phyloP scores from a whole-genome alignment of 2,113 vertebrate species.

The Ictalurus punctatus region DNA sequence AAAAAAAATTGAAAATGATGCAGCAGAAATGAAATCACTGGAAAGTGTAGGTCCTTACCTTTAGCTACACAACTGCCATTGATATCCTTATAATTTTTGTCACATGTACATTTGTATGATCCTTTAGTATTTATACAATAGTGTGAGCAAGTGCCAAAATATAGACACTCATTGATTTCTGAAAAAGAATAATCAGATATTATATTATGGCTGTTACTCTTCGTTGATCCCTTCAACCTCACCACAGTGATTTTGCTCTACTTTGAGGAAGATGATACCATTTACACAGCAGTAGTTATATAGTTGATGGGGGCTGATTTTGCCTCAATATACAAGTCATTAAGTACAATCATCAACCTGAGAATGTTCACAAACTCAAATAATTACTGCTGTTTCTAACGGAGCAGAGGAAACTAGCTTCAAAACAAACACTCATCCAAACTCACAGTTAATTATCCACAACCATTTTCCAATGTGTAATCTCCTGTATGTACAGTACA shows the following conservation, averaged over 20 bases:
- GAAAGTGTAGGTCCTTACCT: slow-evolving; percentile 76
- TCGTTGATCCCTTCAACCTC: not conserved
- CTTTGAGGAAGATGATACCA: slow-evolving; percentile 5
- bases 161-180: slow-evolving; percentile 94
- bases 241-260: not conserved
- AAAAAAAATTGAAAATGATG: slow-evolving; percentile 9
- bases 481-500: not conserved
- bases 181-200: slow-evolving; percentile 45
- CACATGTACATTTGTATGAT: slow-evolving; percentile 91
- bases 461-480: not conserved
- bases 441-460: not conserved
- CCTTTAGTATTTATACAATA: slow-evolving; percentile 90
- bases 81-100: slow-evolving; percentile 87
- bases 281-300: slow-evolving; percentile 3
- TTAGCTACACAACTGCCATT: slow-evolving; percentile 88
- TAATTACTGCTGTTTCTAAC: slow-evolving; percentile 1
- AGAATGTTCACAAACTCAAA: not conserved
- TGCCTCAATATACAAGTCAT: not conserved
- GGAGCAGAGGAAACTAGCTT: not conserved
- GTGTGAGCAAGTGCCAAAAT: slow-evolving; percentile 90
- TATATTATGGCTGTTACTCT: not conserved
- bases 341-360: not conserved
- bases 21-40: slow-evolving; percentile 19
- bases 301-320: not conserved
- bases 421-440: not conserved